A percentile compares a stretch with the other conserved stretches of the same genome.
These are phyloP conservation scores for Yponomeuta plumbellus DNA, from an alignment of 2,888 invertebrate species.

Conservation along the genomic window DNA sequence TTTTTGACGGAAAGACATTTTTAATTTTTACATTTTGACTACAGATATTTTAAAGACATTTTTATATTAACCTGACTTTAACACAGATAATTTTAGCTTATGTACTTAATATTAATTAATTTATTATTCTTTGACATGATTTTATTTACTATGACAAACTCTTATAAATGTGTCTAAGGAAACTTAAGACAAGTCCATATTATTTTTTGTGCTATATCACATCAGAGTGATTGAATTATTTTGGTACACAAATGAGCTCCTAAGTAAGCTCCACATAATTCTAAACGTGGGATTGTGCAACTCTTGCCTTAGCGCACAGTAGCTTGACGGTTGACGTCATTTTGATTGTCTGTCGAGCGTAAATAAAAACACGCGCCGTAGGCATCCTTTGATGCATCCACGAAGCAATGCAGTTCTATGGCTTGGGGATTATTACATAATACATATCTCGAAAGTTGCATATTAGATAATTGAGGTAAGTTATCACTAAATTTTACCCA, in stretches of 20 bases:
- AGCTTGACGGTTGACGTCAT: constrained; percentile 24
- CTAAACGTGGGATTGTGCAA: constrained; percentile 32
- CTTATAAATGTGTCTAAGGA: too few relatives aligned
- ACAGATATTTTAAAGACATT: constrained; percentile 24
- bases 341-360: constrained; percentile 19
- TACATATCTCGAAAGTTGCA: constrained; percentile 4
- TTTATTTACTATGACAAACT: too few relatives aligned
- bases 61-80: too few relatives aligned
- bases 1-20: constrained; percentile 23
- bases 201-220: constrained; percentile 13
- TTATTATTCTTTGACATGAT: too few relatives aligned
- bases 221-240: constrained; percentile 21
- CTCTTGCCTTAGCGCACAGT: constrained; percentile 28
- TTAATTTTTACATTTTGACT: constrained; percentile 19
- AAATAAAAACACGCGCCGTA: constrained; percentile 33
- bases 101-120: too few relatives aligned
- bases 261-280: constrained; percentile 29
- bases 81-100: too few relatives aligned
- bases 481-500: constrained; percentile 26
- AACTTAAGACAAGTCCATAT: too few relatives aligned
- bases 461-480: constrained; percentile 9
- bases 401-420: constrained; percentile 31
- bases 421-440: neutral
- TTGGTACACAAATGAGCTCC: constrained; percentile 23
- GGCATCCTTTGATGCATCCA: constrained; percentile 30